phyloP scores from a whole-genome alignment of 2,888 invertebrate species.

The Cistogaster globosa region DNA sequence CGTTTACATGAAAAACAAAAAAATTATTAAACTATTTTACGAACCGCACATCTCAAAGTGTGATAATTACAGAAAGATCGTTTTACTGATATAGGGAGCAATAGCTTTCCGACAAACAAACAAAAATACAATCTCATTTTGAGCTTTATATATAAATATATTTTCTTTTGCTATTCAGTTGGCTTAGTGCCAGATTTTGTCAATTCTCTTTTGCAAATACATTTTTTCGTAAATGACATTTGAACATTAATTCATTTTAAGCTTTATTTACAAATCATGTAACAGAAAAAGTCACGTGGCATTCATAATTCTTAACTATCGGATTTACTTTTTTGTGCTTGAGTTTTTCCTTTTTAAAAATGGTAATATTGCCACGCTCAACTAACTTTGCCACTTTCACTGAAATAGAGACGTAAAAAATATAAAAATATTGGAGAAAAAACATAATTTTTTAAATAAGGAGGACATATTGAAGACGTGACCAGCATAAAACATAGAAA shows the following conservation, averaged over 20 bases:
- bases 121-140: too few species aligned
- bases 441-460: conserved; percentile 48
- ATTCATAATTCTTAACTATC: conserved; percentile 82
- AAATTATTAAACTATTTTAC: too few species aligned
- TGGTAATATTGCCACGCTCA: conserved; percentile 53
- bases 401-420: conserved; percentile 37
- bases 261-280: conserved; percentile 76
- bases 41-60: too few species aligned
- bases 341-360: conserved; percentile 23
- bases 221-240: conserved; percentile 64
- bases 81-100: too few species aligned
- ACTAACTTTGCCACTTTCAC: conserved; percentile 58
- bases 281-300: conserved; percentile 78
- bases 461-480: conserved; percentile 73
- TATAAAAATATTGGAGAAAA: conserved; percentile 37
- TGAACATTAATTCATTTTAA: conserved; percentile 71
- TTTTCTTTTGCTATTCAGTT: conserved; percentile 31
- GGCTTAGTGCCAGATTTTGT: conserved; percentile 63
- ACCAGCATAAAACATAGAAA: conserved; percentile 75
- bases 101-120: too few species aligned
- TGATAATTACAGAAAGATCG: too few species aligned
- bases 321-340: conserved; percentile 72
- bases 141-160: too few species aligned
- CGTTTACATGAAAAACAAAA: too few species aligned
- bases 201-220: neutral